phyloP scores from a whole-genome alignment of 1,140 invertebrate genomes.

The Metaphire vulgaris region DNA sequence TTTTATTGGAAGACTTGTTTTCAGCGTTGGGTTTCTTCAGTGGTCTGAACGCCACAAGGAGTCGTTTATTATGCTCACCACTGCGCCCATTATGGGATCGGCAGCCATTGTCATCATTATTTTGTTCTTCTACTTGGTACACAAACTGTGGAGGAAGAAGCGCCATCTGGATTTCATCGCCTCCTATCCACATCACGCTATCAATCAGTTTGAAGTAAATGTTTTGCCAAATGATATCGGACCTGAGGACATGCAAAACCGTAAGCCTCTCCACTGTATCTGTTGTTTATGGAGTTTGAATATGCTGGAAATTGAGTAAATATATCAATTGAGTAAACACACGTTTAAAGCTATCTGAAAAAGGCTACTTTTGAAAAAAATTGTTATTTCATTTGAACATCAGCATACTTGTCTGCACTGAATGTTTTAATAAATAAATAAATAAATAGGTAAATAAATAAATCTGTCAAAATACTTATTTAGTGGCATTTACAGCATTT shows the following conservation, averaged over 20 bases:
- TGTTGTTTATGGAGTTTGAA: too few relatives aligned
- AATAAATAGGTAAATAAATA: too few relatives aligned
- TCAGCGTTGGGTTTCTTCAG: background rate
- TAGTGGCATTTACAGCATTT: too few relatives aligned
- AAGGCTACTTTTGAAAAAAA: too few relatives aligned
- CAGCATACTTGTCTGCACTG: too few relatives aligned
- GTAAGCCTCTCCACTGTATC: too few relatives aligned
- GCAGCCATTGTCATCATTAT: background rate
- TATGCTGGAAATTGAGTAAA: too few relatives aligned
- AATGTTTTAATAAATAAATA: too few relatives aligned
- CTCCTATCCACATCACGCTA: background rate
- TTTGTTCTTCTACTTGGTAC: background rate
- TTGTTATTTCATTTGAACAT: too few relatives aligned
- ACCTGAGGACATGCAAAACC: background rate
- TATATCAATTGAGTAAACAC: too few relatives aligned
- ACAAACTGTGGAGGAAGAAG: background rate
- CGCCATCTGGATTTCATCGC: background rate
- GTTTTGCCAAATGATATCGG: background rate
- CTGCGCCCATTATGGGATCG: background rate
- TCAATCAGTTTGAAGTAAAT: background rate
- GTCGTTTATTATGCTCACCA: background rate
- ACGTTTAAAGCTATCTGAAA: too few relatives aligned
- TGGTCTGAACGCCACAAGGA: background rate
- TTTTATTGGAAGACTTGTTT: background rate
- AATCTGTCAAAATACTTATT: too few relatives aligned